Evolutionary conservation across 2,113 vertebrate genomes (phyloP).

Genomic region (Micronisus gabar): DNA sequence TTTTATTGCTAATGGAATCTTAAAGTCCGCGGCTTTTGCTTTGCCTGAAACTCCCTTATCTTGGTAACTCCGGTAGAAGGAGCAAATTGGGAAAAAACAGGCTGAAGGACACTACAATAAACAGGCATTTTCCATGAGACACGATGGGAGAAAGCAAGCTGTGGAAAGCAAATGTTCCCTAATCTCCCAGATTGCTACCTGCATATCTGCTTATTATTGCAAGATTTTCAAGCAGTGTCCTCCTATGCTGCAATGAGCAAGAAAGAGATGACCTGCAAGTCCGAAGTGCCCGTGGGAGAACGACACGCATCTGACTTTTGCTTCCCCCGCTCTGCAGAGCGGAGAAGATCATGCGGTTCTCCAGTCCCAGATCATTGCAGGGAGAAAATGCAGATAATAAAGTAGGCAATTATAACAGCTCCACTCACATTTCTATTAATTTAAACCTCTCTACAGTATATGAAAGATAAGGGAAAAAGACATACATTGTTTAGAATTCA

Average conservation of each 20-base stretch:
- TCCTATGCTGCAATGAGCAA: background rate
- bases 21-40: background rate
- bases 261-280: background rate
- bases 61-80: background rate
- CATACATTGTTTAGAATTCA: slow-evolving; percentile 4
- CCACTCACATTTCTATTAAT: slow-evolving; percentile 16
- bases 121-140: background rate
- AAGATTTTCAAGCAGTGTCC: background rate
- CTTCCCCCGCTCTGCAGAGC: rapidly evolving
- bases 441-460: background rate
- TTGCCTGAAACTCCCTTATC: background rate
- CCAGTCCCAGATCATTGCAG: background rate
- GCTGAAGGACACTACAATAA: background rate
- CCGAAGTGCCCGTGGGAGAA: rapidly evolving
- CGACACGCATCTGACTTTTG: rapidly evolving
- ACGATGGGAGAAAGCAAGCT: background rate
- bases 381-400: background rate
- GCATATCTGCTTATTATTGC: background rate
- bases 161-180: background rate
- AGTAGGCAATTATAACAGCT: background rate
- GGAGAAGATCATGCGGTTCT: background rate
- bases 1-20: background rate
- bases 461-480: background rate
- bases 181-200: background rate
- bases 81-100: background rate